Base-by-base conservation (phyloP, 2,888 invertebrate genomes). In the Tetheella fluctuosa region DNA sequence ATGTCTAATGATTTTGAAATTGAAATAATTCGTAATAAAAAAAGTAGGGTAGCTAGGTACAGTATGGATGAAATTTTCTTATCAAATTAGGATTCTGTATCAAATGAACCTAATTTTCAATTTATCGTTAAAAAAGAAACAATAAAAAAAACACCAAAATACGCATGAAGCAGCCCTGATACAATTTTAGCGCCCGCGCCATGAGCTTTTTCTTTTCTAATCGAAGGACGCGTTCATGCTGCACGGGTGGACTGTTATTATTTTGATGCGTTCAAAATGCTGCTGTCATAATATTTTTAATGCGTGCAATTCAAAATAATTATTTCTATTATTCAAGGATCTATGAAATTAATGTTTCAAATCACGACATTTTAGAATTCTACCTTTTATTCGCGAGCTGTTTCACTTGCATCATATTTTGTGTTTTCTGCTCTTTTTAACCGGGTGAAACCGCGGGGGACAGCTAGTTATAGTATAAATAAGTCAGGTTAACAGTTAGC, bases 261-360 rank as follows among this genome's bases (percentile, higher is more conserved):
- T 83, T 77, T 65, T 76, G 82, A 84, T 83, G 84, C 80, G 76
- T 84, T 81, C 73, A 69, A 73, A 79, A 83, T 77, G 78, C 73
- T 73, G 68, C 78, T 86, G 89, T 90, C 91, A 90, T 79, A 91
- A 92, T 87, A 88, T 88, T 88, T 30, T 77, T 76, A 39, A 54
- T 48, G 37, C 54, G 52, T 52, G 59, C 64, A 54, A 56, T 57
- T 52, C 30, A 13, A 64, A 65, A 64, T 52, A 59, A 61, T 62
- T 64, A 53, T 25, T 53, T 53, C 12, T 52, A 30, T 57, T 23
- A 42, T 20, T 23, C 54, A 53, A 48, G 25, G 52, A 52, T 62
- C 55, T 52, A 60, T 48, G 20, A 48, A 48, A 20, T 20, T 42
- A 42, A 42, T 6, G n/a, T 42, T 42, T 42, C 17, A 42, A 42